Base-by-base conservation (phyloP, 2,797 vertebrate species). In the Brachyrhaphis roseni region DNA sequence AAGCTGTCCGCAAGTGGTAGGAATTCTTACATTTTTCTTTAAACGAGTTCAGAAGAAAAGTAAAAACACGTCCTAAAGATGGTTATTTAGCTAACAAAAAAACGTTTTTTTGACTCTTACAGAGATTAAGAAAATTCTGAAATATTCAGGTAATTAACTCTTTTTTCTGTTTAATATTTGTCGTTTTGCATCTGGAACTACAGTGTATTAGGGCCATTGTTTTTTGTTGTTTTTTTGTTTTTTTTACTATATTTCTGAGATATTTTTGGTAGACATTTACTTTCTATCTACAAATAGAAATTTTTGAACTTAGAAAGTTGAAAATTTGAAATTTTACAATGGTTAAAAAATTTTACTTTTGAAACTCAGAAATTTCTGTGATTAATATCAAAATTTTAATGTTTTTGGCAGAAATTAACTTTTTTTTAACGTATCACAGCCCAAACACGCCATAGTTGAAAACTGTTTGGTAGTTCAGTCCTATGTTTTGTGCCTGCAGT, bases 111-210 rank as follows among this genome's bases (percentile, higher is more conserved):
- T 84, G 3, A 3, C 72, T 53, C 89, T 72, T 72, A 71, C 91
- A 96, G 96, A 96, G 77, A 93, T 96, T 71, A 93, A 89, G 84
- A 95, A 90, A 79, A 57, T 95, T 74, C 76, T 81, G 41, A 96
- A 95, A 82, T 96, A 96, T 46, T 78, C 92, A 95, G 95, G 96
- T 96, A 94, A 53, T 16, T 26, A 15, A 59, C 16, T 0, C 5
- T 76, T 28, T 12, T 23, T 8, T 26, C 2, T 0, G 3, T 55
- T 11, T 0, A 78, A 47, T 59, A 0, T 23, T 31, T 62, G 57
- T 28, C 28, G 4, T 18, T 4, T 70, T n/a, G 4, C 16, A 26
- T 12, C 74, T 1, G 0, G 23, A 53, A 53, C 51, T 53, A 23
- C 8, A 23, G 23, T 20, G 0, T 23, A 8, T 51, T 8, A 51